Conservation (phyloP, 35 echinoderm and acorn worm species). For the Patiria miniata region DNA sequence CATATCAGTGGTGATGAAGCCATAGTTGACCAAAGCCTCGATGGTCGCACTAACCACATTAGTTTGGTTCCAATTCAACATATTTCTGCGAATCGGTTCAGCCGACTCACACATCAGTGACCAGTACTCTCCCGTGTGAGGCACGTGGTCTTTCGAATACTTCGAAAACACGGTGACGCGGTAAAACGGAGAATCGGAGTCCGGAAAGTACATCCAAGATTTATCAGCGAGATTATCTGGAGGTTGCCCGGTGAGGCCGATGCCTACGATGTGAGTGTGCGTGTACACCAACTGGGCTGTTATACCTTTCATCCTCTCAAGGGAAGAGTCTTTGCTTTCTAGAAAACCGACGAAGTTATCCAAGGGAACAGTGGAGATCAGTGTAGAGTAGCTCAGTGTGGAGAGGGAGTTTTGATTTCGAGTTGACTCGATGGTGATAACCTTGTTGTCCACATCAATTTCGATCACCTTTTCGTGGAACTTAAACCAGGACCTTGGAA, state of each 20-base stretch:
- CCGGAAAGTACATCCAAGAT: constrained; percentile 57
- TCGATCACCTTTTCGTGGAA: constrained; percentile 21
- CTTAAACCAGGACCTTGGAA: constrained; percentile 36
- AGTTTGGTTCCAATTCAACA: neutral
- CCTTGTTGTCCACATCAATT: neutral
- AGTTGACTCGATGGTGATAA: neutral
- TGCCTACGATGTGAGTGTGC: constrained; percentile 47
- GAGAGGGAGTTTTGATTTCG: neutral
- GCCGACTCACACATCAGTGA: constrained; percentile 59
- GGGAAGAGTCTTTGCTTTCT: neutral
- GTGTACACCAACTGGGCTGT: constrained; percentile 30
- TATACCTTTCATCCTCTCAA: neutral
- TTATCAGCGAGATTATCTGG: constrained; percentile 28
- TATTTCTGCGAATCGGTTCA: neutral
- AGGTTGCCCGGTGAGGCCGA: constrained; percentile 37
- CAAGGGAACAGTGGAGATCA: neutral
- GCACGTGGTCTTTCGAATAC: constrained; percentile 53
- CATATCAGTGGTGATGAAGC: constrained; percentile 28
- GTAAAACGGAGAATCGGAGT: constrained; percentile 59
- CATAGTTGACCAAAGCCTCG: neutral
- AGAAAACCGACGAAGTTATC: neutral
- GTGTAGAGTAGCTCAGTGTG: neutral
- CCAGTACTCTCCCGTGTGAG: constrained; percentile 24
- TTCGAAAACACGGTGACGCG: constrained; percentile 52
- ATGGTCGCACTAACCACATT: neutral